Conservation (phyloP, 1,140 invertebrate species). For the Sminthurinus signatus region DNA sequence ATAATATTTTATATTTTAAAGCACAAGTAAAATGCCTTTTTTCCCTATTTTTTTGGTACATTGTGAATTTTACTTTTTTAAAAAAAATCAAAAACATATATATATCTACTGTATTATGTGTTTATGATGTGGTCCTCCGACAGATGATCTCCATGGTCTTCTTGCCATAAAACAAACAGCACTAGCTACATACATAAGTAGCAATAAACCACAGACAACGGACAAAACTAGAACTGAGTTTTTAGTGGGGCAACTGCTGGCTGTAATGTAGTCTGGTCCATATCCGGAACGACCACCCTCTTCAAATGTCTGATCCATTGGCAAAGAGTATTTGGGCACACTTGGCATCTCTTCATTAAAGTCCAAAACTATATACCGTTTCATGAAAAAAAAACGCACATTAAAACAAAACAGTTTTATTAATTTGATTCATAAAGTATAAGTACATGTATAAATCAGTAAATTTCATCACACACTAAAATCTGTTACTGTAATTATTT, state of each 20-base stretch:
- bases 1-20: no score
- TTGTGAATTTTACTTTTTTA: no score
- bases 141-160: slow-evolving; percentile 38
- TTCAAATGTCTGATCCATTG: not conserved
- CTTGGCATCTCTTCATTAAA: slow-evolving; percentile 40
- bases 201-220: slow-evolving; percentile 78
- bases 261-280: slow-evolving; percentile 70
- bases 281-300: slow-evolving; percentile 42
- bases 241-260: slow-evolving; percentile 72
- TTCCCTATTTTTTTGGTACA: no score
- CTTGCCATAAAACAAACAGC: slow-evolving; percentile 43
- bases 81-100: no score
- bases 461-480: no score
- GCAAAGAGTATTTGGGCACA: slow-evolving; percentile 25
- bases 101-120: slow-evolving; percentile 39
- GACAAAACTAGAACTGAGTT: slow-evolving; percentile 78
- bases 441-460: no score
- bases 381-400: no score
- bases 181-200: slow-evolving; percentile 64
- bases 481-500: no score
- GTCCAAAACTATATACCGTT: slow-evolving; percentile 64
- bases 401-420: no score
- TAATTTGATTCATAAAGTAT: no score
- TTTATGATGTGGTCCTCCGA: slow-evolving; percentile 36
- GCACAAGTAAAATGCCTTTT: no score